Evolutionary conservation across 2,888 invertebrate species (phyloP).

Genomic region (Agrilus mali): DNA sequence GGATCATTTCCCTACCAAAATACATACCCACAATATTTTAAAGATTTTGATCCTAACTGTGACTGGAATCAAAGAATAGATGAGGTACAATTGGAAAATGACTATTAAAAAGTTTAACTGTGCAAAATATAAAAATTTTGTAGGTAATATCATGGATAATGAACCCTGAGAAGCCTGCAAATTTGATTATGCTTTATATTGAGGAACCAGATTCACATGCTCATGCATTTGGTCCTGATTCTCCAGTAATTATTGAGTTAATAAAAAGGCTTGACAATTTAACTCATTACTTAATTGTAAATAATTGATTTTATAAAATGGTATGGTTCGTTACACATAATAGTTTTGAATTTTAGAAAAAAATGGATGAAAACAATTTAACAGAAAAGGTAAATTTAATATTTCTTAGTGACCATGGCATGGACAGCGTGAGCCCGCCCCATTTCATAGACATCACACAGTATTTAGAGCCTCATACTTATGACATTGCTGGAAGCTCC

Average conservation of each 20-base stretch:
- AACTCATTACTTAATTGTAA: conserved; percentile 42
- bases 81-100: conserved; percentile 22
- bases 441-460: conserved; percentile 43
- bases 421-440: conserved; percentile 41
- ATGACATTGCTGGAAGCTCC: conserved; percentile 37
- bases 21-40: conserved; percentile 34
- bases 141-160: conserved; percentile 46
- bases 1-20: conserved; percentile 39
- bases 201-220: conserved; percentile 56
- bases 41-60: conserved; percentile 31
- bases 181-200: conserved; percentile 55
- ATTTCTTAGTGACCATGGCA: conserved; percentile 63
- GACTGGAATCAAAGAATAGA: conserved; percentile 44
- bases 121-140: conserved; percentile 3
- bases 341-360: conserved; percentile 22
- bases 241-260: conserved; percentile 26
- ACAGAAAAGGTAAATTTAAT: conserved; percentile 47
- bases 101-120: background rate
- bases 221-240: conserved; percentile 47
- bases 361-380: conserved; percentile 39
- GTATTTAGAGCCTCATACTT: conserved; percentile 37
- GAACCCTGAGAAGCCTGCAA: conserved; percentile 45
- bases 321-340: background rate
- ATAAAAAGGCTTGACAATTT: conserved; percentile 39
- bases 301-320: conserved; percentile 1